Conservation (phyloP, 2,797 vertebrate genomes). For the Synanceia verrucosa region DNA sequence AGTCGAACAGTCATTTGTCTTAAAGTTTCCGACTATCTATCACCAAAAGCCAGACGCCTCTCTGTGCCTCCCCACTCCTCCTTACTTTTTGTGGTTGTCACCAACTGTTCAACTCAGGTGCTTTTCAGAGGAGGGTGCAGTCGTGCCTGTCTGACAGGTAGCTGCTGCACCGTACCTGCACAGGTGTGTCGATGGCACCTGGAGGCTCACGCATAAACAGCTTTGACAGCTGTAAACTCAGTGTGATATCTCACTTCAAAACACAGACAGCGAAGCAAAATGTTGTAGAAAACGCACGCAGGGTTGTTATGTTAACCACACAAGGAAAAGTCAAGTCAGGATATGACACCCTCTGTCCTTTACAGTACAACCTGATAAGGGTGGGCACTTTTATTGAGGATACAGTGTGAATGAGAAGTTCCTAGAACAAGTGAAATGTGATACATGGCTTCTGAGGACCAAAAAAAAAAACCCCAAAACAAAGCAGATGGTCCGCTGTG, state of each 20-base stretch:
- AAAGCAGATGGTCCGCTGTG: slow-evolving; percentile 23
- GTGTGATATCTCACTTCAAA: slow-evolving; percentile 46
- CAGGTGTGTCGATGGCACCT: slow-evolving; percentile 61
- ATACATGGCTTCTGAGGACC: slow-evolving; percentile 26
- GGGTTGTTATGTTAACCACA: background rate
- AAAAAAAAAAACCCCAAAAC: slow-evolving; percentile 17
- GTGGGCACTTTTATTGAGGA: background rate
- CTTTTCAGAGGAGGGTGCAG: slow-evolving; percentile 37
- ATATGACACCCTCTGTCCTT: too few species aligned
- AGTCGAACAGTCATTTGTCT: slow-evolving; percentile 42
- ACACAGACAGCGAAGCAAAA: slow-evolving; percentile 6
- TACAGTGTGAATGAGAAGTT: slow-evolving; percentile 18
- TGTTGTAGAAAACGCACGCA: too few species aligned
- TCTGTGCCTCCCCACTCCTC: slow-evolving; percentile 10
- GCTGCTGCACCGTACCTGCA: slow-evolving; percentile 20
- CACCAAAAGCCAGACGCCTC: slow-evolving; percentile 39
- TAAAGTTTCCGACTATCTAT: slow-evolving; percentile 47
- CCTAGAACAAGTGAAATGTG: slow-evolving; percentile 25
- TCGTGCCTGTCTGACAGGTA: slow-evolving; percentile 48
- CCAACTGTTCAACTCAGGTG: slow-evolving; percentile 26
- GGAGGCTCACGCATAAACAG: slow-evolving; percentile 14
- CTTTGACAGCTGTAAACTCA: slow-evolving; percentile 48
- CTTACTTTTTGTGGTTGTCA: slow-evolving; percentile 55
- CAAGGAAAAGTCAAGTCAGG: too few species aligned
- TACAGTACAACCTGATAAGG: too few species aligned